These are phyloP conservation scores for Balaeniceps rex DNA, from an alignment of 2,113 vertebrate genomes.

Conservation along the genomic window DNA sequence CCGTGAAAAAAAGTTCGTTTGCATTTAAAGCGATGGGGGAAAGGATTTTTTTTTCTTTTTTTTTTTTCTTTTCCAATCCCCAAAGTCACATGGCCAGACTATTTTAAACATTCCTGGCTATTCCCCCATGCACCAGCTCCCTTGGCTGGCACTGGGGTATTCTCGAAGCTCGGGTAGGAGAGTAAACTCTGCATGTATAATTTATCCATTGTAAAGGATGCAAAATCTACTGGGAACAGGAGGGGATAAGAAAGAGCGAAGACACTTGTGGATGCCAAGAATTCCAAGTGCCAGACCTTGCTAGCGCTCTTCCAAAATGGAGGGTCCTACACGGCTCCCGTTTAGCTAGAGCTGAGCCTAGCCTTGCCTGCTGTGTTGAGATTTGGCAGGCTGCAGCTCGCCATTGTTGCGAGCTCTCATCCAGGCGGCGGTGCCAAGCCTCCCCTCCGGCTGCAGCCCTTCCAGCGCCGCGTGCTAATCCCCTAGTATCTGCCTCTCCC, in stretches of 20 bases:
- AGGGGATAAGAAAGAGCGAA: slow-evolving; percentile 61
- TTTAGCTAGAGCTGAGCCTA: slow-evolving; percentile 56
- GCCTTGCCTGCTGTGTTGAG: slow-evolving; percentile 53
- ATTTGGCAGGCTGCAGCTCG: slow-evolving; percentile 47
- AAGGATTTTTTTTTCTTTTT: neutral
- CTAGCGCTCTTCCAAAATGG: slow-evolving; percentile 59
- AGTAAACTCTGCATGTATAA: slow-evolving; percentile 65
- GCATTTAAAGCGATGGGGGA: neutral
- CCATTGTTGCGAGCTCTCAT: slow-evolving; percentile 23
- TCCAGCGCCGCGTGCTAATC: neutral
- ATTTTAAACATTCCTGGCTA: slow-evolving; percentile 69
- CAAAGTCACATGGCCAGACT: slow-evolving; percentile 60
- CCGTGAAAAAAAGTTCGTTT: neutral
- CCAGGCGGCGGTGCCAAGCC: slow-evolving; percentile 37
- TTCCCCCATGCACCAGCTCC: slow-evolving; percentile 63
- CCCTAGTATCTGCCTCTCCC: slow-evolving; percentile 36
- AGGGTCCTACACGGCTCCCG: slow-evolving; percentile 49
- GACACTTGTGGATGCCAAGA: slow-evolving; percentile 64
- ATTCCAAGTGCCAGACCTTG: slow-evolving; percentile 61
- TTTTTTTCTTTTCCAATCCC: slow-evolving; percentile 26
- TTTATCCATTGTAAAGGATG: slow-evolving; percentile 67
- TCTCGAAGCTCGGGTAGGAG: slow-evolving; percentile 54
- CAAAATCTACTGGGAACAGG: slow-evolving; percentile 64
- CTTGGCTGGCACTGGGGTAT: slow-evolving; percentile 40
- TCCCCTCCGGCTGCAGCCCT: slow-evolving; percentile 34